A percentile compares a stretch with the other conserved stretches of the same genome.
phyloP scores from a whole-genome alignment of 2,888 invertebrate species.

The Ligdia adustata region DNA sequence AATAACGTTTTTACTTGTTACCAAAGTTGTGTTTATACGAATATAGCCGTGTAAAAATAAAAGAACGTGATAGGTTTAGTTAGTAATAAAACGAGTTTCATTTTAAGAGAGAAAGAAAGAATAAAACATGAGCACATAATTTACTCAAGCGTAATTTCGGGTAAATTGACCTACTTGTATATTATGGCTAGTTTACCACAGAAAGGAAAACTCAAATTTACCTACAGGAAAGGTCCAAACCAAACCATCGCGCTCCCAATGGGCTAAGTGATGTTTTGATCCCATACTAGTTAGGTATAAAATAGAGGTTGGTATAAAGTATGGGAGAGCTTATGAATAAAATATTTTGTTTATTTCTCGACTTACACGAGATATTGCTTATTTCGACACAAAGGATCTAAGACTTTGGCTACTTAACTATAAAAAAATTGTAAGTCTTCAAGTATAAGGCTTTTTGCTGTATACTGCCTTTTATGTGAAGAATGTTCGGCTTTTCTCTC shows the following conservation, averaged over 20 bases:
- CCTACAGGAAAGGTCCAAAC: conserved; percentile 13
- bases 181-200: too few relatives aligned
- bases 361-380: conserved; percentile 5
- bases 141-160: too few relatives aligned
- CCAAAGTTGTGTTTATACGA: too few relatives aligned
- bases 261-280: conserved; percentile 35
- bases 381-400: conserved; percentile 6
- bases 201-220: conserved; percentile 17
- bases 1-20: too few relatives aligned
- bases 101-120: too few relatives aligned
- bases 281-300: conserved; percentile 37
- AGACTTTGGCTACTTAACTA: neutral
- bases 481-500: too few relatives aligned
- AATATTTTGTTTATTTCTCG: conserved; percentile 5
- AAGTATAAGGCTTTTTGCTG: neutral
- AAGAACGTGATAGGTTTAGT: too few relatives aligned
- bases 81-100: too few relatives aligned
- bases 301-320: conserved; percentile 28
- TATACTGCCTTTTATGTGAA: too few relatives aligned
- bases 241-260: conserved; percentile 30
- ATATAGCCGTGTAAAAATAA: too few relatives aligned
- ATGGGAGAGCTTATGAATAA: conserved; percentile 21
- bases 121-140: too few relatives aligned
- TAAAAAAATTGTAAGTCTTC: neutral
- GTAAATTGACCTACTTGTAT: too few relatives aligned